Base-by-base conservation (phyloP, 2,113 vertebrate species). In the Silurus glanis region DNA sequence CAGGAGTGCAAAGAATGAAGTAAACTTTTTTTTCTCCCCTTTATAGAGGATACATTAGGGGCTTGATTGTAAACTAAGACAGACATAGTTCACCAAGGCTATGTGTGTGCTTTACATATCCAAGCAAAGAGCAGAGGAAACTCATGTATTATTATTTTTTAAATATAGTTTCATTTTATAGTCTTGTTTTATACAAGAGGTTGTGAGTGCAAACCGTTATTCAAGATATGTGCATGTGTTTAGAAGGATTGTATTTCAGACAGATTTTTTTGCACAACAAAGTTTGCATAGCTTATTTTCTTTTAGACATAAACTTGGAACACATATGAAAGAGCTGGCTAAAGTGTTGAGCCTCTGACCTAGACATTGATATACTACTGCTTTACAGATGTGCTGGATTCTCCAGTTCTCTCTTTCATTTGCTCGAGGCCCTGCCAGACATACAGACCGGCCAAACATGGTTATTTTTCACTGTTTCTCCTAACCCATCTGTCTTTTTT, bases 1-100 rank as follows among this genome's bases (percentile, higher is more conserved):
- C 79, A 88, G 88, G 84, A 85, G 56, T 86, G 88, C 72, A 72
- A 86, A 89, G 84, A 88, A 86, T 88, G 56, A 86, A 86, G 84
- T 79, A 23, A n/a, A 83, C 62, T 81, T 84, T 82, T 64, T 64
- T 64, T 64, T 51, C 74, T 78, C 9, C n/a, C 64, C 69, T 85
- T 69, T n/a, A 10, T 75, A 74, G 67, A 59, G 71, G 80, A 81
- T 82, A 72, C 80, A 84, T 83, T 87, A 82, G 75, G 82, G 85
- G 88, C 49, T 67, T 86, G 82, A 45, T 84, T 81, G 56, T 66
- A 84, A 84, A 72, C 69, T 14, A 4, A 83, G 47, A 75, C 61
- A 86, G 37, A 72, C 53, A 61, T 51, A 75, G 55, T 75, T 69
- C 66, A 82, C 9, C 56, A 74, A 56, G 45, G 14, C 55, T 74